These are phyloP conservation scores for Apis florea DNA, from an alignment of 1,140 invertebrate species.

Conservation along the genomic window DNA sequence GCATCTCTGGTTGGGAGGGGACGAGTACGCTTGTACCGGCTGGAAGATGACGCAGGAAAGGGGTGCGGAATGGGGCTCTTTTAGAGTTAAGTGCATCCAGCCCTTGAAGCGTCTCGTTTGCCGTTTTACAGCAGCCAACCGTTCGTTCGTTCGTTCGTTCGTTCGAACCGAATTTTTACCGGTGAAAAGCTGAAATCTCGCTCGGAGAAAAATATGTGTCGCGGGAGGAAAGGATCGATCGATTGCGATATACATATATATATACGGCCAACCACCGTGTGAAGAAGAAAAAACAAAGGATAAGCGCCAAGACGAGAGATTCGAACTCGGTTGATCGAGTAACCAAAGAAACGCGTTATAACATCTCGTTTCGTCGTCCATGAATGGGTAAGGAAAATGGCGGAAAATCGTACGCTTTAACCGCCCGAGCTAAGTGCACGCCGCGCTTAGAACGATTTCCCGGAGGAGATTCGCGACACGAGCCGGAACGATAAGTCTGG, in stretches of 20 bases:
- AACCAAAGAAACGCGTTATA: slow-evolving; percentile 11
- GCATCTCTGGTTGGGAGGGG: slow-evolving; percentile 50
- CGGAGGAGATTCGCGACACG: neutral
- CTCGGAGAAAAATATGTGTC: neutral
- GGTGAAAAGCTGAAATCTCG: neutral
- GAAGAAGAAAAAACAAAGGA: too few species aligned
- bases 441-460: neutral
- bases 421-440: slow-evolving; percentile 36
- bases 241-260: neutral
- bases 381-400: neutral
- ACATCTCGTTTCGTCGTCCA: neutral
- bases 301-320: slow-evolving; percentile 12
- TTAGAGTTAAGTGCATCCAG: slow-evolving; percentile 57
- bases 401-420: slow-evolving; percentile 32
- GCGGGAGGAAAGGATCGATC: neutral
- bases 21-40: slow-evolving; percentile 26
- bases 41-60: slow-evolving; percentile 24
- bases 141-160: neutral
- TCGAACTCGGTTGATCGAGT: neutral
- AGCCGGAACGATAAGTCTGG: slow-evolving; percentile 53
- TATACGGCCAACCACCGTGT: too few species aligned
- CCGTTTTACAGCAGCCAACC: neutral
- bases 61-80: slow-evolving; percentile 51
- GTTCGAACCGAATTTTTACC: slow-evolving; percentile 3
- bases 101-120: slow-evolving; percentile 31